Evolutionary conservation across 2,888 invertebrate species (phyloP).

Genomic region (Rotaria sp.): DNA sequence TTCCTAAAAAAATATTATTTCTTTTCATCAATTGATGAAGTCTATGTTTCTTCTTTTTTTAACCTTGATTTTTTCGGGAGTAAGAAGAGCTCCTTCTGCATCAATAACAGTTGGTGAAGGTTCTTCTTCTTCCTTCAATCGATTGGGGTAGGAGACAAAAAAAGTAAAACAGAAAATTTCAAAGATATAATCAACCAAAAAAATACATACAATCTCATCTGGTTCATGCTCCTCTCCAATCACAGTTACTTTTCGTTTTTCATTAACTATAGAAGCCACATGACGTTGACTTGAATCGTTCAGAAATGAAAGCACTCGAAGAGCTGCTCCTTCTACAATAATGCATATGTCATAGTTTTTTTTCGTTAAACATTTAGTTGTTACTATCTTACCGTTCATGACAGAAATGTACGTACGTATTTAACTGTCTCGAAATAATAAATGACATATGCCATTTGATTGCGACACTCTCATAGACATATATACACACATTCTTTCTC

Average conservation of each 20-base stretch:
- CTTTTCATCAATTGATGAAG: background rate
- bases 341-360: background rate
- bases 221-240: background rate
- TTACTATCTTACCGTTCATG: background rate
- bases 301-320: background rate
- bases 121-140: background rate
- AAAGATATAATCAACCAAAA: background rate
- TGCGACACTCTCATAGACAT: background rate
- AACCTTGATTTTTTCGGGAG: slow-evolving; percentile 5
- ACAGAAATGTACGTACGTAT: background rate
- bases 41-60: background rate
- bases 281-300: background rate
- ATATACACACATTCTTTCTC: background rate
- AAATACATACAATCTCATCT: background rate
- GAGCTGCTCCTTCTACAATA: background rate
- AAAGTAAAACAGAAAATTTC: background rate
- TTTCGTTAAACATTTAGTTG: background rate
- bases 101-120: background rate
- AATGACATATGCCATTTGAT: background rate
- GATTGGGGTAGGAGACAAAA: background rate
- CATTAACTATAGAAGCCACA: background rate
- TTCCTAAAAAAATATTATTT: slow-evolving; percentile 20
- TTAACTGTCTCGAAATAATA: background rate
- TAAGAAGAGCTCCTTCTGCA: background rate
- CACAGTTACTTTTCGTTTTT: slow-evolving; percentile 10